A percentile compares a stretch with the other conserved stretches of the same genome.
Conservation (phyloP, 30 jellyfish, hydroid and myxozoan species). For the Chrysaora quinquecirrha region DNA sequence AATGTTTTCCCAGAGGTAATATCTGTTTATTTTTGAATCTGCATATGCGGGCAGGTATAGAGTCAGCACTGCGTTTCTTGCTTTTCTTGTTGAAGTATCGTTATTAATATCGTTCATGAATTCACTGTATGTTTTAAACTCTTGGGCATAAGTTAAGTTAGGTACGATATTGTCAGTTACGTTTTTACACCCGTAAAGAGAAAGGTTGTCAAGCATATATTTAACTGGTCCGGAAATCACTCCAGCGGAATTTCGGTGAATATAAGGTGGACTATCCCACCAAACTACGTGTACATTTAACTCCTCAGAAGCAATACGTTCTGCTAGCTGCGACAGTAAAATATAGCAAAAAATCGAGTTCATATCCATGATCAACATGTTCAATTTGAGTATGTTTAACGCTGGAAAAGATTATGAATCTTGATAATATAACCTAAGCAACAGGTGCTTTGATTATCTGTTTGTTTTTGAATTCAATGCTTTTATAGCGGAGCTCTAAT, state of each 20-base stretch:
- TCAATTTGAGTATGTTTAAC: too few relatives aligned
- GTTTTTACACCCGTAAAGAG: neutral
- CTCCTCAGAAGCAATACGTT: too few relatives aligned
- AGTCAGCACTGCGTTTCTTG: neutral
- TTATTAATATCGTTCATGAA: slow-evolving; percentile 12
- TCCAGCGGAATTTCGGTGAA: neutral
- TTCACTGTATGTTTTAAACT: neutral
- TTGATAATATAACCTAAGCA: too few relatives aligned
- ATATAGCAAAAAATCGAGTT: too few relatives aligned
- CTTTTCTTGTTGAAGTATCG: neutral
- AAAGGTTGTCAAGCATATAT: neutral
- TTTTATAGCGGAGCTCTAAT: too few relatives aligned
- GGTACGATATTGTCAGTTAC: neutral
- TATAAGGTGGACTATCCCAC: slow-evolving; percentile 61
- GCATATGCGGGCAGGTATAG: slow-evolving; percentile 48
- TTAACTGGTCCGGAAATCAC: neutral
- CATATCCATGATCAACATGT: too few relatives aligned
- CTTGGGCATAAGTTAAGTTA: neutral
- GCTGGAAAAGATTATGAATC: too few relatives aligned
- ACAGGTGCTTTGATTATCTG: too few relatives aligned
- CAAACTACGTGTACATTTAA: too few relatives aligned
- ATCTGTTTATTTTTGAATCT: neutral
- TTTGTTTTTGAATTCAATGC: too few relatives aligned
- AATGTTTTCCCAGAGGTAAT: slow-evolving; percentile 6
- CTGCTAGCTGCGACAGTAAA: too few relatives aligned